A percentile compares a stretch with the other conserved stretches of the same genome.
Evolutionary conservation across 2,888 invertebrate species (phyloP).

Genomic region (Calliphora vomitoria): DNA sequence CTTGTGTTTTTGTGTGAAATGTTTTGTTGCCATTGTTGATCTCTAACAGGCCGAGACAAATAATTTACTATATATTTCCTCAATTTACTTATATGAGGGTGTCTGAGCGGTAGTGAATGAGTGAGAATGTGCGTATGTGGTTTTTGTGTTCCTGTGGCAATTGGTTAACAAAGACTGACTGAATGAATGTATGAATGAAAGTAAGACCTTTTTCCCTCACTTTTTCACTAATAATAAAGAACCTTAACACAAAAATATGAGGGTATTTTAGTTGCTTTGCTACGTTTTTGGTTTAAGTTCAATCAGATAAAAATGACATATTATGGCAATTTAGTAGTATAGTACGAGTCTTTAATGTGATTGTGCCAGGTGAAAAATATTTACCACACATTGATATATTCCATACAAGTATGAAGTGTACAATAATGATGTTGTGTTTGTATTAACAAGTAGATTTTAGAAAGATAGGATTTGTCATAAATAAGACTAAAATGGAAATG

Average conservation of each 20-base stretch:
- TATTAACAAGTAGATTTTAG: slow-evolving; percentile 17
- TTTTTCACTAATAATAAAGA: slow-evolving; percentile 32
- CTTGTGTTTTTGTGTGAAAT: slow-evolving; percentile 30
- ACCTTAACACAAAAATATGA: slow-evolving; percentile 31
- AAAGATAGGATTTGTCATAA: slow-evolving; percentile 21
- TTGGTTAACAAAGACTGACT: slow-evolving; percentile 48
- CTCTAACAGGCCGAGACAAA: slow-evolving; percentile 70
- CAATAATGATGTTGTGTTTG: background rate
- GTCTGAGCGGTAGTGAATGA: slow-evolving; percentile 21
- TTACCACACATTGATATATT: slow-evolving; percentile 1
- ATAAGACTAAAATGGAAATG: slow-evolving; percentile 8
- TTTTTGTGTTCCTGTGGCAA: slow-evolving; percentile 39
- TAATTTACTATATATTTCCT: slow-evolving; percentile 56
- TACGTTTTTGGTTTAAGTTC: slow-evolving; percentile 56
- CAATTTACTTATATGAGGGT: background rate
- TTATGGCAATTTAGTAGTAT: slow-evolving; percentile 57
- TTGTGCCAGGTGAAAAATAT: slow-evolving; percentile 51
- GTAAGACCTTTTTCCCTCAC: slow-evolving; percentile 10
- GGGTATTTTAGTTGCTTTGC: slow-evolving; percentile 10
- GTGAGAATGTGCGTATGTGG: slow-evolving; percentile 31
- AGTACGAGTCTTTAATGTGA: slow-evolving; percentile 23
- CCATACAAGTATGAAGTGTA: background rate
- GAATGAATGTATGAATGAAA: slow-evolving; percentile 26
- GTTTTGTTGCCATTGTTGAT: slow-evolving; percentile 69
- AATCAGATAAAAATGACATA: slow-evolving; percentile 73